These are phyloP conservation scores for Melangyna quadrimaculata DNA, from an alignment of 2,888 invertebrate genomes.

Conservation along the genomic window DNA sequence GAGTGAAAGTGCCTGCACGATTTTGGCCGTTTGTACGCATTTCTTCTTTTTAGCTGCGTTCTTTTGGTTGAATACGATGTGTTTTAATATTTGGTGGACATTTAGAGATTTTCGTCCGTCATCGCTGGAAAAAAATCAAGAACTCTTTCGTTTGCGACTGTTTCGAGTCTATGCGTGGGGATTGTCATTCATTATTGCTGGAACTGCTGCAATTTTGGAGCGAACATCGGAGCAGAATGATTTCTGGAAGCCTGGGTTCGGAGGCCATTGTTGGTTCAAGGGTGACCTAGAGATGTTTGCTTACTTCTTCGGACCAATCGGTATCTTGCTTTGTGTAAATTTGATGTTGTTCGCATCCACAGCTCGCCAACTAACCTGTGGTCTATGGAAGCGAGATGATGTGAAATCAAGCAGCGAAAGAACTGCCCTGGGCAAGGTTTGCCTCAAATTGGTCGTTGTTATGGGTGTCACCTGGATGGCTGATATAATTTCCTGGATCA, in stretches of 20 bases:
- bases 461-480: constrained; percentile 91
- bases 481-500: constrained; percentile 91
- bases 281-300: constrained; percentile 90
- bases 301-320: constrained; percentile 93
- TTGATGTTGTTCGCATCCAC: constrained; percentile 90
- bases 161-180: constrained; percentile 94
- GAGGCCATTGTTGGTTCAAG: constrained; percentile 91
- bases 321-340: constrained; percentile 89
- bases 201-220: constrained; percentile 88
- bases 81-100: constrained; percentile 97
- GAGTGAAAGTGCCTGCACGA: constrained; percentile 83
- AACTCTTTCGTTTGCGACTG: constrained; percentile 88
- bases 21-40: constrained; percentile 89
- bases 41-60: constrained; percentile 94
- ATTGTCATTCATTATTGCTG: constrained; percentile 88
- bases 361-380: constrained; percentile 92
- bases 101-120: constrained; percentile 91
- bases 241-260: constrained; percentile 90
- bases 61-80: constrained; percentile 97
- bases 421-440: constrained; percentile 91
- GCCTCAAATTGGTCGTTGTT: constrained; percentile 91
- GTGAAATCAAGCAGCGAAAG: constrained; percentile 92
- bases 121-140: constrained; percentile 92
- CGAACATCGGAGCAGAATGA: constrained; percentile 83
- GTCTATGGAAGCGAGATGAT: constrained; percentile 93